Base-by-base conservation (phyloP, 1,140 invertebrate species). In the Drosophila ficusphila region DNA sequence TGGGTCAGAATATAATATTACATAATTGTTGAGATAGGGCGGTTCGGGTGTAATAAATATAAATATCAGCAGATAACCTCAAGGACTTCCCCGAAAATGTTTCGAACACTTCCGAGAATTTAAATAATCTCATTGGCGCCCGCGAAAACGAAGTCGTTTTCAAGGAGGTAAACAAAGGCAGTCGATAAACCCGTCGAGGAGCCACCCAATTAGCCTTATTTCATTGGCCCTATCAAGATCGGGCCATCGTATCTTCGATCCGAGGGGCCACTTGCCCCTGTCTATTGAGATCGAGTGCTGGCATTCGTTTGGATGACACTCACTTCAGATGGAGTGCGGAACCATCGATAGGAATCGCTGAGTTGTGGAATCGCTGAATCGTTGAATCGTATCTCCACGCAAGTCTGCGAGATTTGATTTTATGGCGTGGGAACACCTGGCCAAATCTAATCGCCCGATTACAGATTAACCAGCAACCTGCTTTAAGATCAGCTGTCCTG, bases 161-260 rank as follows among this genome's bases (percentile, higher is more conserved):
- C 31, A 64, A 64, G 56, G 60, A 61, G 60, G 60, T 64, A 64
- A 64, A 64, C 60, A 64, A 64, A 29, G 6, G 8, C 14, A 47
- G 27, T 48, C 25, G 38, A 57, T 34, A 57, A 47, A 47, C 19
- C 29, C 18, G 27, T 0, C 4, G 25, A 48, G 9, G 27, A 23
- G 27, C 39, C n/a, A n/a, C n/a, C 34, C 25, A 64, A 64, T 64
- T 56, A 64, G 60, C 18, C 60, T 38, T 36, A 47, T 61, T 64
- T 46, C 16, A 47, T 47, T 64, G 61, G 25, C 8, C 8, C 23
- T 44, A 64, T 64, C 60, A 47, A 29, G 54, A 64, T 64, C 60
- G 38, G 39, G 54, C 21, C n/a, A 62, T 61, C 60, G 29, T 64
- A 64, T 64, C 60, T 46, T 0, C 56, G 39, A 61, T 64, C 39